A percentile compares a stretch with the other conserved stretches of the same genome.
These are phyloP conservation scores for Chaetoderma sp. DNA, from an alignment of 2,888 invertebrate genomes.

Conservation along the genomic window DNA sequence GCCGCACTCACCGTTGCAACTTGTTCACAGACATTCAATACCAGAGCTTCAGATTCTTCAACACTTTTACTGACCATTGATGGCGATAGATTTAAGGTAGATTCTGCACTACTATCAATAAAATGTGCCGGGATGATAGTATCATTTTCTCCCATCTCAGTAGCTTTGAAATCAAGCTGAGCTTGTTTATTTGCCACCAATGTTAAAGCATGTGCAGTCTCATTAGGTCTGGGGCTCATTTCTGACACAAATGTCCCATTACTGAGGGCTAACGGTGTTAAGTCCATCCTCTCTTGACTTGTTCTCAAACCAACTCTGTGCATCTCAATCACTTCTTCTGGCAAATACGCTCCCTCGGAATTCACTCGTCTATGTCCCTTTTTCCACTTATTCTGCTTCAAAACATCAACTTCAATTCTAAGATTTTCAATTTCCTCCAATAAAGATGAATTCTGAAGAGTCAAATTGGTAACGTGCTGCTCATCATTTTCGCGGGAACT, in stretches of 20 bases:
- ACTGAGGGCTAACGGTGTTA: conserved; percentile 28
- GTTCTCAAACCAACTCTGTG: neutral
- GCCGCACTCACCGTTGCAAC: too few relatives aligned
- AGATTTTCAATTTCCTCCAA: conserved; percentile 32
- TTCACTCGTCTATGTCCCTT: neutral
- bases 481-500: too few relatives aligned
- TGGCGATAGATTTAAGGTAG: too few relatives aligned
- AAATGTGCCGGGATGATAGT: too few relatives aligned
- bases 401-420: conserved; percentile 18
- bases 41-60: too few relatives aligned
- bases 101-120: too few relatives aligned
- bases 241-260: conserved; percentile 24
- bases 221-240: conserved; percentile 19
- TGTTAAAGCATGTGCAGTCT: conserved; percentile 23
- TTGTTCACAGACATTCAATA: too few relatives aligned
- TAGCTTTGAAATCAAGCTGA: conserved; percentile 24
- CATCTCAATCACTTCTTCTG: neutral
- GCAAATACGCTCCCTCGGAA: neutral
- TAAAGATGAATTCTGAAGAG: too few relatives aligned
- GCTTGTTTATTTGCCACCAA: conserved; percentile 28
- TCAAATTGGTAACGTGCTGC: too few relatives aligned
- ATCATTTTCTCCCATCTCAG: too few relatives aligned
- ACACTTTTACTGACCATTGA: too few relatives aligned
- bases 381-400: conserved; percentile 14
- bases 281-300: conserved; percentile 14